These are phyloP conservation scores for Phalacrocorax pelagicus DNA, from an alignment of 2,113 vertebrate species.

Conservation along the genomic window DNA sequence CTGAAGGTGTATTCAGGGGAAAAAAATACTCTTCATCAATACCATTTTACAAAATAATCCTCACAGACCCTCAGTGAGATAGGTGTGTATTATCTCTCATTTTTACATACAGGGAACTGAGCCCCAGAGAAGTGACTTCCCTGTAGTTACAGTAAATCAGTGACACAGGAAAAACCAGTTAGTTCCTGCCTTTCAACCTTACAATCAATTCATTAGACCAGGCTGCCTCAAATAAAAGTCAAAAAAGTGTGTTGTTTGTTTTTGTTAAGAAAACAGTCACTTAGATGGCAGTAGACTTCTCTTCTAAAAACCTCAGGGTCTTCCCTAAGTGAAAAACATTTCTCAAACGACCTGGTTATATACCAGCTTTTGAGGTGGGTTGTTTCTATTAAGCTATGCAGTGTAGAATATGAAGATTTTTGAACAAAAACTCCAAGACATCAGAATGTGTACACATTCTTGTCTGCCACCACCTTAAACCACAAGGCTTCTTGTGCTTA, in stretches of 20 bases:
- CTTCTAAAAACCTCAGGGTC: neutral
- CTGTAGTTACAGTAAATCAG: neutral
- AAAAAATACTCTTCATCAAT: neutral
- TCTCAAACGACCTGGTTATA: neutral
- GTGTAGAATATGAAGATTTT: neutral
- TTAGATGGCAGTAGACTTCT: neutral
- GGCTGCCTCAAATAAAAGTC: neutral
- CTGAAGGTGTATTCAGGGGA: neutral
- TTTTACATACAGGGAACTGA: neutral
- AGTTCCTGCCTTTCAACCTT: neutral
- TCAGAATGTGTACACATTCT: neutral
- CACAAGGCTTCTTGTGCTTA: neutral
- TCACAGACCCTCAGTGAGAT: neutral
- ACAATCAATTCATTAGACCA: neutral
- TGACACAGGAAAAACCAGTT: neutral
- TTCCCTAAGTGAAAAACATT: neutral
- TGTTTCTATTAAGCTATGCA: neutral
- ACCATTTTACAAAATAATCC: neutral
- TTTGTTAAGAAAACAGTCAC: neutral
- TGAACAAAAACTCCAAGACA: neutral
- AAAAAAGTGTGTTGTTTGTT: neutral
- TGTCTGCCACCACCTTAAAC: neutral
- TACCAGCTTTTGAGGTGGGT: neutral
- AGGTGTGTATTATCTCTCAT: neutral
- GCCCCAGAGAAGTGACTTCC: neutral